Conservation (phyloP, 2,113 vertebrate species). For the Toxotes chatareus region DNA sequence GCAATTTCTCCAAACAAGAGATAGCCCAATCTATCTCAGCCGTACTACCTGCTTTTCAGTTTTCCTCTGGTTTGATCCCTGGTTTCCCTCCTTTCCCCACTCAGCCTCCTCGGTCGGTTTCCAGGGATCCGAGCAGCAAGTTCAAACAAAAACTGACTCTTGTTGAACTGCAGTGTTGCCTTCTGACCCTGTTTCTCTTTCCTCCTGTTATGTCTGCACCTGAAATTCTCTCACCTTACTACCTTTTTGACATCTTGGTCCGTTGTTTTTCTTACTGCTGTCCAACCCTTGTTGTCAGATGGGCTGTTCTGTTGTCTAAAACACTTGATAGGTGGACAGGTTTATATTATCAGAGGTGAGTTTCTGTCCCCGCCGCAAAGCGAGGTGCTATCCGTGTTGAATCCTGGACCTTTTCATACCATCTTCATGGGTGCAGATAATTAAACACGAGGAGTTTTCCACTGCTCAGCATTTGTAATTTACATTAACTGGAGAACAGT, state of each 20-base stretch:
- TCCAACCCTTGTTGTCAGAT: slow-evolving; percentile 98
- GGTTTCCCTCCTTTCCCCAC: slow-evolving; percentile 37
- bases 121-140: slow-evolving; percentile 50
- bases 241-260: slow-evolving; percentile 91
- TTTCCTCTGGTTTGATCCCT: slow-evolving; percentile 81
- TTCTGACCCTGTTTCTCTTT: slow-evolving; percentile 86
- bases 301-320: slow-evolving; percentile 99
- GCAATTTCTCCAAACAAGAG: slow-evolving; percentile 13
- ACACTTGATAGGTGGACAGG: slow-evolving; percentile 99
- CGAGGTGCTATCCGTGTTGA: not conserved
- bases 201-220: slow-evolving; percentile 81
- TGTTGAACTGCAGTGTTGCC: slow-evolving; percentile 87
- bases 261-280: slow-evolving; percentile 96
- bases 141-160: slow-evolving; percentile 74
- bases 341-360: slow-evolving; percentile 99
- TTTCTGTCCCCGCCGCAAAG: slow-evolving; percentile 67
- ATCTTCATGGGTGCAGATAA: slow-evolving; percentile 78
- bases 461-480: not conserved
- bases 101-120: slow-evolving; percentile 38
- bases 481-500: not conserved
- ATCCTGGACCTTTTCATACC: slow-evolving; percentile 8
- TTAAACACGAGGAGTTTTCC: not conserved
- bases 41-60: slow-evolving; percentile 32
- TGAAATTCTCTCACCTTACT: slow-evolving; percentile 84
- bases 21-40: slow-evolving; percentile 10